phyloP scores from a whole-genome alignment of 92 coral and sea anemone species.

The Diadumene lineata region DNA sequence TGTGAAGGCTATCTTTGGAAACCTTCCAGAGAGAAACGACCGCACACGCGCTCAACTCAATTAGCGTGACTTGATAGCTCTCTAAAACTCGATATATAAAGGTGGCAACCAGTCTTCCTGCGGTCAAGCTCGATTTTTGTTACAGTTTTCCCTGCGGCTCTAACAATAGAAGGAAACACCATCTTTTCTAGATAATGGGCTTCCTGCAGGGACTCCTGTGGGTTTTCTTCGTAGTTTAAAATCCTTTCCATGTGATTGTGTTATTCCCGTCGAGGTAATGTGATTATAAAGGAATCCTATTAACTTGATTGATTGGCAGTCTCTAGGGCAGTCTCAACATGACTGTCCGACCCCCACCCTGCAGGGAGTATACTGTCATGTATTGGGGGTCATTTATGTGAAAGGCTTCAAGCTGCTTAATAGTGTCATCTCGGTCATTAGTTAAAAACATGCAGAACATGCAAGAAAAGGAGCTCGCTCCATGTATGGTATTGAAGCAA shows the following conservation, averaged over 20 bases:
- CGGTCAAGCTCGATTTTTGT: too few relatives aligned
- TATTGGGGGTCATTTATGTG: neutral
- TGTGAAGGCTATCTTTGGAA: too few relatives aligned
- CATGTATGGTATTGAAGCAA: too few relatives aligned
- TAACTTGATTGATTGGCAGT: slow-evolving; percentile 10
- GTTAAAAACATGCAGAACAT: neutral
- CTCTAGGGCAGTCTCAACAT: neutral
- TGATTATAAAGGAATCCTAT: slow-evolving; percentile 22
- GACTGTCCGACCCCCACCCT: slow-evolving; percentile 5
- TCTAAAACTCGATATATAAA: too few relatives aligned
- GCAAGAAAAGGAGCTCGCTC: too few relatives aligned
- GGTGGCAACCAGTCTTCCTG: too few relatives aligned
- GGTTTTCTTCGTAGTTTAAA: neutral
- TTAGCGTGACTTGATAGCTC: too few relatives aligned
- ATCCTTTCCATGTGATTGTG: slow-evolving; percentile 3
- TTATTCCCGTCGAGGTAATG: slow-evolving; percentile 18
- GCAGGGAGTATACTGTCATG: neutral
- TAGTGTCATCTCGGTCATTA: neutral
- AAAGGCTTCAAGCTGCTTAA: neutral
- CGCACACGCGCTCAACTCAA: too few relatives aligned
- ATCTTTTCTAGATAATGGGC: neutral
- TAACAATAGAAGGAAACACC: too few relatives aligned
- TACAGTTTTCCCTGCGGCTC: too few relatives aligned
- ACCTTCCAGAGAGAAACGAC: too few relatives aligned
- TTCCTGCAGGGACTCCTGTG: neutral